Evolutionary conservation across 2,113 vertebrate genomes (phyloP).

Genomic region (Steatornis caripensis): DNA sequence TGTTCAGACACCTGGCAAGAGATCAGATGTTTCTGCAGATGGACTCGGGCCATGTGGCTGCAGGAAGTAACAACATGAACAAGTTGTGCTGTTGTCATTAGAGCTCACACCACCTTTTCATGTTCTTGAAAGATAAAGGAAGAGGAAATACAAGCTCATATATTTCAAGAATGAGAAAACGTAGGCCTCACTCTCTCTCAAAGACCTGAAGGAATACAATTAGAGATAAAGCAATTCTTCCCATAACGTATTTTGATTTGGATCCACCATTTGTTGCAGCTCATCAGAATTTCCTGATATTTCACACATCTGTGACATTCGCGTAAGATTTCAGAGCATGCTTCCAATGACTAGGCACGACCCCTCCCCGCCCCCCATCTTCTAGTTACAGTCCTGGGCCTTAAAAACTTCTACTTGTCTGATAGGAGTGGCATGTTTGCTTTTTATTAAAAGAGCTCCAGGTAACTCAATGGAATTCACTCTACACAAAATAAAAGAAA

Average conservation of each 20-base stretch:
- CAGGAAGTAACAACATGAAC: not conserved
- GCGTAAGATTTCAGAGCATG: not conserved
- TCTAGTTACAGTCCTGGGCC: not conserved
- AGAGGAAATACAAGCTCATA: not conserved
- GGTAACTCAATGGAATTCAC: not conserved
- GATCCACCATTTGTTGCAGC: not conserved
- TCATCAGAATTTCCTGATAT: not conserved
- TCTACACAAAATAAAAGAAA: not conserved
- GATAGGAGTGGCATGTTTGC: not conserved
- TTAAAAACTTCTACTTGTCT: not conserved
- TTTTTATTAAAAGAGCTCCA: not conserved
- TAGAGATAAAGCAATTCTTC: not conserved
- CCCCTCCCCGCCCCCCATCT: not conserved
- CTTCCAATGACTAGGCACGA: not conserved
- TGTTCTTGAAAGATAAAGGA: not conserved
- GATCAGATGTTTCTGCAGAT: constrained; percentile 3
- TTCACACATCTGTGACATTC: too few relatives aligned
- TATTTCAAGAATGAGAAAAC: not conserved
- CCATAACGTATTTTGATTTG: not conserved
- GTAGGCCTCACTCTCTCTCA: not conserved
- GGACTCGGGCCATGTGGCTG: not conserved
- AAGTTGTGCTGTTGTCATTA: not conserved
- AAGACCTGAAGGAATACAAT: not conserved
- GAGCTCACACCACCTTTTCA: not conserved
- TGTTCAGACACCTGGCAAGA: constrained; percentile 18